Base-by-base conservation (phyloP, 1,140 invertebrate genomes). In the Whitmania pigra region DNA sequence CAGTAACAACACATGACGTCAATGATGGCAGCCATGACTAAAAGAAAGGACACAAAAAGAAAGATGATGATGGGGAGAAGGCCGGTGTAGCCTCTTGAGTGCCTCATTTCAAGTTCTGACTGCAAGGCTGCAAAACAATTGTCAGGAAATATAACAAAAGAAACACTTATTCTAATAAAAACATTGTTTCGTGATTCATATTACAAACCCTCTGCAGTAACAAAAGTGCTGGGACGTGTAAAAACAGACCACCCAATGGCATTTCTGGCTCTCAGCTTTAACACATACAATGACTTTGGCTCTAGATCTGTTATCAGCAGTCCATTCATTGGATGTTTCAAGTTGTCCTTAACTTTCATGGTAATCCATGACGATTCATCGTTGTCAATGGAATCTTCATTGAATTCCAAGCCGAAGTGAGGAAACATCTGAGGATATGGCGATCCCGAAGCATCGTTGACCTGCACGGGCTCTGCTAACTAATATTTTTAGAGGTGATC, bases 181-280 rank as follows among this genome's bases (percentile, higher is more conserved):
- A 49, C 13, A 13, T 49, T 49, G 9, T 5, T 49, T 49, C 11
- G 13, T 49, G 43, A 15, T 49, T 17, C 43, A 49, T 49, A 63
- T 18, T 25, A 63, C 57, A 25, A 25, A 63, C 57, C 29, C 29
- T 63, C 57, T 31, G 57, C 29, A 63, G 57, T 63, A 22, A 25
- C 22, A 63, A 63, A 63, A 22, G 22, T 31, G 11, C 9, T 63
- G 22, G 29, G 29, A 1, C 22, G 22, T 18, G 57, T 63, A 31
- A 25, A 63, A 18, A 7, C 57, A 25, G 57, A 63, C 57, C 57
- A 63, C 22, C 57, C 29, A 63, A 63, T 63, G 11, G 57, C 57
- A 63, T 63, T 63, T 63, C 29, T 63, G 57, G 57, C 57, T 63
- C 57, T 63, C 57, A 63, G 11, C 29, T 63, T 63, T 22, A 63